Percentiles rank a stretch among this genome's conserved stretches.
Evolutionary conservation across 2,113 vertebrate species (phyloP).

Genomic region (Myiopsitta monachus): DNA sequence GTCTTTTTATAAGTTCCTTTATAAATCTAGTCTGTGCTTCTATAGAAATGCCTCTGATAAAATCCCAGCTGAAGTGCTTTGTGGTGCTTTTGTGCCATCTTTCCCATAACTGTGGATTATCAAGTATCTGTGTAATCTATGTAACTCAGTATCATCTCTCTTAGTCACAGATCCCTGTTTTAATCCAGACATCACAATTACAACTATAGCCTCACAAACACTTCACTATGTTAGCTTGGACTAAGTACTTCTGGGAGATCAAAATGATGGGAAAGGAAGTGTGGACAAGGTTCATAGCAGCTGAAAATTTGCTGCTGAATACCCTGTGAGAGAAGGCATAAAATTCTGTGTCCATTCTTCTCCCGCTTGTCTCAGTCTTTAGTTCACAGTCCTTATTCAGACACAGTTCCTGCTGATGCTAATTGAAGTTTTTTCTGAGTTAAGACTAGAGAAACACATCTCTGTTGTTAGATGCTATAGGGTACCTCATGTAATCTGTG

Average conservation of each 20-base stretch:
- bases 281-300: not conserved
- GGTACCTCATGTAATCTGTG: not conserved
- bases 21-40: not conserved
- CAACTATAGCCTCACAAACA: not conserved
- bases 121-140: not conserved
- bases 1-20: not conserved
- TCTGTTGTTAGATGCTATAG: not conserved
- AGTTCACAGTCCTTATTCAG: not conserved
- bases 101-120: not conserved
- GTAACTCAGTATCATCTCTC: not conserved
- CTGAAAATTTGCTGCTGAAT: slow-evolving; percentile 14
- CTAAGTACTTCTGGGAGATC: not conserved
- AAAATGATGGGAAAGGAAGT: slow-evolving; percentile 40
- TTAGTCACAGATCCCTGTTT: not conserved
- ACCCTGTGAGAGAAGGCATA: not conserved
- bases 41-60: not conserved
- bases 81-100: not conserved
- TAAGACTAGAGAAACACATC: not conserved
- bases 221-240: not conserved
- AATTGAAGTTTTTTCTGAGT: not conserved
- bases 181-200: not conserved
- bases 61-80: not conserved
- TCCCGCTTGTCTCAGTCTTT: not conserved
- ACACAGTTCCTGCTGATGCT: not conserved
- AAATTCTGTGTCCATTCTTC: not conserved